Evolutionary conservation across 1,140 invertebrate genomes (phyloP).

Genomic region (Ctenoplectra terminalis): DNA sequence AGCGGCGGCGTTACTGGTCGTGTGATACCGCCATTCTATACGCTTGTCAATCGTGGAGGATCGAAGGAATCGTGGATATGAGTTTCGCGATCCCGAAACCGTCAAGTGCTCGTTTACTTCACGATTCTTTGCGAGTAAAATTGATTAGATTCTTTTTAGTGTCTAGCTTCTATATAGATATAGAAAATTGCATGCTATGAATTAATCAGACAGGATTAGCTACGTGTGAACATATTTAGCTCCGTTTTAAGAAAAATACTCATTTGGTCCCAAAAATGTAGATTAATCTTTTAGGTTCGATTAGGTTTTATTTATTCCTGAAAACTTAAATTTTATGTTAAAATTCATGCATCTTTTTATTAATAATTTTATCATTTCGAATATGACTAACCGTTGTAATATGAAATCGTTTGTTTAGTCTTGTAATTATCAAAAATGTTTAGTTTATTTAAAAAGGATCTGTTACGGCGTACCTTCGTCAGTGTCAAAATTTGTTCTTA

Average conservation of each 20-base stretch:
- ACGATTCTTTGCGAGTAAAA: background rate
- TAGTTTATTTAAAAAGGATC: too few relatives aligned
- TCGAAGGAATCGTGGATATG: background rate
- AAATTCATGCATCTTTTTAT: background rate
- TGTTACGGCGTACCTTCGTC: too few relatives aligned
- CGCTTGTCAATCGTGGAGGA: background rate
- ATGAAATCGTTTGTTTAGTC: background rate
- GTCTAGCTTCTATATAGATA: too few relatives aligned
- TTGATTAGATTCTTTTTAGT: background rate
- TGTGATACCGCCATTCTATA: constrained; percentile 48
- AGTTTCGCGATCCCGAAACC: background rate
- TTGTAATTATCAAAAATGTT: background rate
- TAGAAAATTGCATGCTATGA: background rate
- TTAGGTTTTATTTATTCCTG: too few relatives aligned
- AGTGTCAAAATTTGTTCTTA: too few relatives aligned
- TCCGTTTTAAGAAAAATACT: background rate
- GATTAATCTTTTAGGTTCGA: background rate
- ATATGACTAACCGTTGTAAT: background rate
- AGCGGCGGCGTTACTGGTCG: constrained; percentile 3
- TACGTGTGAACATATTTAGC: background rate
- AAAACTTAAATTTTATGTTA: background rate
- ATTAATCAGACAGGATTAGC: background rate
- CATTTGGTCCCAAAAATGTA: background rate
- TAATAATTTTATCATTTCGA: background rate
- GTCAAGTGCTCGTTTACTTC: background rate